phyloP scores from a whole-genome alignment of 2,888 invertebrate species.

The Agriopis leucophaearia region DNA sequence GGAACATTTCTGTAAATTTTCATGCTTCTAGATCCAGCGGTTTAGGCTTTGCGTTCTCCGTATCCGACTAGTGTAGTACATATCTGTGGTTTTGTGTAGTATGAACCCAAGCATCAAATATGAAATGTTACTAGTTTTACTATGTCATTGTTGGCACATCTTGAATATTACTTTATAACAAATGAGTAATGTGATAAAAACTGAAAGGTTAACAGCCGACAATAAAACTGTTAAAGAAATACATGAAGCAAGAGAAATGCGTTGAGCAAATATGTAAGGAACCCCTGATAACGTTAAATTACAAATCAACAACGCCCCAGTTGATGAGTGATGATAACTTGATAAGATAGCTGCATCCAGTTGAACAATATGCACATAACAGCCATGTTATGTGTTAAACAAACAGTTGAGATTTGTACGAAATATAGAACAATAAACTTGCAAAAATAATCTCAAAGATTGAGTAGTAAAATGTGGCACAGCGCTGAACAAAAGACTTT shows the following conservation, averaged over 20 bases:
- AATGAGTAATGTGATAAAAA: conserved; percentile 16
- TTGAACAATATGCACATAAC: conserved; percentile 35
- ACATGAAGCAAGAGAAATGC: conserved; percentile 49
- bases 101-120: neutral
- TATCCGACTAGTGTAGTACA: too few relatives aligned
- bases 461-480: neutral
- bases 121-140: neutral
- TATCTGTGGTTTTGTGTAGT: too few relatives aligned
- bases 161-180: neutral
- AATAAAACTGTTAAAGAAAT: conserved; percentile 38
- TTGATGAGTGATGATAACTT: conserved; percentile 41
- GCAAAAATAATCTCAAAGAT: conserved; percentile 9
- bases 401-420: conserved; percentile 38
- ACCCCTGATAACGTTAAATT: conserved; percentile 47
- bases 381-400: conserved; percentile 32
- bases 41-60: too few relatives aligned
- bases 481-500: neutral
- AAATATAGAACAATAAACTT: conserved; percentile 15
- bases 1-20: too few relatives aligned
- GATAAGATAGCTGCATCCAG: conserved; percentile 58
- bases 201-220: conserved; percentile 25
- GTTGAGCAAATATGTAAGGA: conserved; percentile 52
- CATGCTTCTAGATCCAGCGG: too few relatives aligned
- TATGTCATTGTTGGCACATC: neutral
- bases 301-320: conserved; percentile 52